Evolutionary conservation across 2,113 vertebrate genomes (phyloP).

Genomic region (Gopherus evgoodei): DNA sequence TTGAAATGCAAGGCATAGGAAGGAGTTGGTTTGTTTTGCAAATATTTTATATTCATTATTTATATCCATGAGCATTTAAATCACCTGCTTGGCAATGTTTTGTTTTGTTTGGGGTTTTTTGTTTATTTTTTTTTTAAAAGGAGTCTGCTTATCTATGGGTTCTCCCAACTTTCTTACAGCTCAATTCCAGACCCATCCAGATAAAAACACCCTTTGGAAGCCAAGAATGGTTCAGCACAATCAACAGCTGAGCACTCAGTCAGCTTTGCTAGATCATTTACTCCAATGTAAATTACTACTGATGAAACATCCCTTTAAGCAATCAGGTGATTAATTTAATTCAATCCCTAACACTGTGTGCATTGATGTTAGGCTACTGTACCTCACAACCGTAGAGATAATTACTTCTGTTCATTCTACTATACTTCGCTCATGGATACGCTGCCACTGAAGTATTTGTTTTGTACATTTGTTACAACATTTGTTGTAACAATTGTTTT

Average conservation of each 20-base stretch:
- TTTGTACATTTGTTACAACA: background rate
- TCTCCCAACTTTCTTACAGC: background rate
- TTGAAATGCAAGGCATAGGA: background rate
- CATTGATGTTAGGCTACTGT: background rate
- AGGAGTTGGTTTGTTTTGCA: background rate
- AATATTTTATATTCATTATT: background rate
- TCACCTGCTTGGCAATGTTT: background rate
- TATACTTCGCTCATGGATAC: background rate
- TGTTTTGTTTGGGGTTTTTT: background rate
- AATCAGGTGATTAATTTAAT: background rate
- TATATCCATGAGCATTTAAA: background rate
- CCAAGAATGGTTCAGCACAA: background rate
- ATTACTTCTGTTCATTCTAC: background rate
- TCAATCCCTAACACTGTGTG: background rate
- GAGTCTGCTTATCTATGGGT: background rate
- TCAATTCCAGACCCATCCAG: background rate
- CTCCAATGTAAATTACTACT: background rate
- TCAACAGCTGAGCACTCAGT: background rate
- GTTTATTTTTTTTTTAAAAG: background rate
- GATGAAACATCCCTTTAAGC: background rate
- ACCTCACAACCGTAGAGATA: background rate
- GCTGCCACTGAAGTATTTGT: background rate
- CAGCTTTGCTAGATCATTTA: background rate
- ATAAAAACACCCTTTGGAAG: background rate
- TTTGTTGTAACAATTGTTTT: too few relatives aligned